phyloP scores from a whole-genome alignment of 2,113 vertebrate species.

The Corythaeola cristata region DNA sequence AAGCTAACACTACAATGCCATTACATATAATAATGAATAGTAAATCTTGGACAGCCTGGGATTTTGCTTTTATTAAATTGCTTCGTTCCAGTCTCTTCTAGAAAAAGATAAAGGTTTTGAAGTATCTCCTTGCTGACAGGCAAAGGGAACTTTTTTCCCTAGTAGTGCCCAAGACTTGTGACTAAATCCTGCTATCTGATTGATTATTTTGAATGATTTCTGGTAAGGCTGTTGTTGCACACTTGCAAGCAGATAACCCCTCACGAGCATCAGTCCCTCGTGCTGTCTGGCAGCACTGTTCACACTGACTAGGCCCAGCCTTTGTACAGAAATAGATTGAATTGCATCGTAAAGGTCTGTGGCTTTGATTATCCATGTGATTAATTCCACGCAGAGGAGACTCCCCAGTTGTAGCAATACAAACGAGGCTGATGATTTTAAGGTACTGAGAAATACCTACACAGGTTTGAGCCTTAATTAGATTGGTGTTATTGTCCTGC shows the following conservation, averaged over 20 bases:
- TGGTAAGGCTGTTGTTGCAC: background rate
- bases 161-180: background rate
- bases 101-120: background rate
- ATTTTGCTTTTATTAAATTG: background rate
- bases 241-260: background rate
- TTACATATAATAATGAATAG: background rate
- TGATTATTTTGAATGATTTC: background rate
- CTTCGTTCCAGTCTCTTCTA: background rate
- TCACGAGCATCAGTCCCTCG: background rate
- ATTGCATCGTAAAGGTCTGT: background rate
- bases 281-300: background rate
- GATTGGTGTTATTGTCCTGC: background rate
- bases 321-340: background rate
- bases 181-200: background rate
- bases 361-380: background rate
- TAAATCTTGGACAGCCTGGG: background rate
- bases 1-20: fast-evolving
- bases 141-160: background rate
- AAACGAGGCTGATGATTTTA: background rate
- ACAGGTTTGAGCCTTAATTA: background rate
- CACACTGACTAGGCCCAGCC: background rate
- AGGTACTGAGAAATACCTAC: background rate
- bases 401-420: background rate
- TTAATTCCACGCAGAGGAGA: background rate
- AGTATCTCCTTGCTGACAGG: background rate